Evolutionary conservation across 2,113 vertebrate genomes (phyloP).

Genomic region (Xenus cinereus): DNA sequence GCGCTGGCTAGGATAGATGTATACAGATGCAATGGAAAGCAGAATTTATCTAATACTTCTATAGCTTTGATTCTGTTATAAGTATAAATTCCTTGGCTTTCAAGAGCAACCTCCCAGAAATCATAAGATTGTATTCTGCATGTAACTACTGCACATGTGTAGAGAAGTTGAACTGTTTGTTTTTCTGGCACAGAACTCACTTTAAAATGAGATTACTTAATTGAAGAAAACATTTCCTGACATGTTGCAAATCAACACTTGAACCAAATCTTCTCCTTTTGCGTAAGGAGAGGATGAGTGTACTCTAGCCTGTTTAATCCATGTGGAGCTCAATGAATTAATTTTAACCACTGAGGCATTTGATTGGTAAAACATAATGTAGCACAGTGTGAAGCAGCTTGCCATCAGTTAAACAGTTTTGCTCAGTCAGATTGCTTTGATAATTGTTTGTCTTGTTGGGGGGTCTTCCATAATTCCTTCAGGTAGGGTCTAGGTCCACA

Average conservation of each 20-base stretch:
- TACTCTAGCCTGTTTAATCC: conserved; percentile 71
- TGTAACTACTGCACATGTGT: neutral
- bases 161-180: conserved; percentile 66
- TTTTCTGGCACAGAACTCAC: conserved; percentile 63
- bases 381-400: conserved; percentile 62
- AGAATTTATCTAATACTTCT: conserved; percentile 13
- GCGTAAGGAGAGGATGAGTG: conserved; percentile 38
- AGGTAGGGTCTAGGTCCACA: neutral
- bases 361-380: conserved; percentile 64
- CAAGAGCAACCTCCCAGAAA: conserved; percentile 59
- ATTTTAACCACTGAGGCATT: conserved; percentile 63
- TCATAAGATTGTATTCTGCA: conserved; percentile 8
- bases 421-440: conserved; percentile 59
- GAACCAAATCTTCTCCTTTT: conserved; percentile 70
- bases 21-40: neutral
- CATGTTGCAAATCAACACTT: conserved; percentile 70
- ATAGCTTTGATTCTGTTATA: conserved; percentile 52
- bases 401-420: conserved; percentile 55
- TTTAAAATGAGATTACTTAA: conserved; percentile 75
- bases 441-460: conserved; percentile 52
- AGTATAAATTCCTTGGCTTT: conserved; percentile 39
- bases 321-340: conserved; percentile 63
- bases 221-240: conserved; percentile 75
- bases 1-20: neutral
- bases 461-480: conserved; percentile 33